Percentiles rank a stretch among this genome's conserved stretches.
phyloP scores from a whole-genome alignment of 92 coral and sea anemone species.

The Siderastrea siderea region DNA sequence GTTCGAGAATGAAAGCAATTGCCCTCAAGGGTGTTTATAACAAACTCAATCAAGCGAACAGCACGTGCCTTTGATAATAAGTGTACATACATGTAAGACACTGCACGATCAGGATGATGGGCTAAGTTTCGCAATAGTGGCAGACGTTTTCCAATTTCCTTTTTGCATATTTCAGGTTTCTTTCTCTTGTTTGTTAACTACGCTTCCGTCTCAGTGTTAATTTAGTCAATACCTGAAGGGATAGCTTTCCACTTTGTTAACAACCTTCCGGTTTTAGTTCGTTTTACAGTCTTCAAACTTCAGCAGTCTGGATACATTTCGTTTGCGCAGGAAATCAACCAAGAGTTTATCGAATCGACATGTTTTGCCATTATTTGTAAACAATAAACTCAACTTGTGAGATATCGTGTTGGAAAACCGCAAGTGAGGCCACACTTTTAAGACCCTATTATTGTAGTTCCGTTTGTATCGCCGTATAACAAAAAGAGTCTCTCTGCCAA shows the following conservation, averaged over 20 bases:
- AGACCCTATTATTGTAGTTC: background rate
- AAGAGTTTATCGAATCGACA: slow-evolving; percentile 22
- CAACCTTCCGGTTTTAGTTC: background rate
- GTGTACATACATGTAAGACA: background rate
- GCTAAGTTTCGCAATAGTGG: too few species aligned
- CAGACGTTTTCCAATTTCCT: too few species aligned
- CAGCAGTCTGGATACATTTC: background rate
- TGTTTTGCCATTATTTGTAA: slow-evolving; percentile 7
- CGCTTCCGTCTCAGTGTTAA: background rate
- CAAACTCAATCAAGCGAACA: background rate
- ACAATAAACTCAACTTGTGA: slow-evolving; percentile 2
- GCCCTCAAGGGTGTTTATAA: slow-evolving; percentile 24
- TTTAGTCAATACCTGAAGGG: background rate
- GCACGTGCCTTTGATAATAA: background rate
- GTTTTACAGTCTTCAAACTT: background rate
- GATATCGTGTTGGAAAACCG: slow-evolving; percentile 32
- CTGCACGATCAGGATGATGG: background rate
- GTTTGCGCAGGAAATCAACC: background rate
- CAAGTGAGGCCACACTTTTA: background rate
- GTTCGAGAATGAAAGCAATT: slow-evolving; percentile 21
- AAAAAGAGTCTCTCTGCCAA: background rate
- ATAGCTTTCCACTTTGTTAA: background rate
- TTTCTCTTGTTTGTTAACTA: background rate
- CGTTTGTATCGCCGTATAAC: background rate
- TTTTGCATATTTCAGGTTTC: background rate